Evolutionary conservation across 2,888 invertebrate genomes (phyloP), one percentile per base, ranked within the genome.

Genomic region (Notocelia uddmanniana): DNA sequence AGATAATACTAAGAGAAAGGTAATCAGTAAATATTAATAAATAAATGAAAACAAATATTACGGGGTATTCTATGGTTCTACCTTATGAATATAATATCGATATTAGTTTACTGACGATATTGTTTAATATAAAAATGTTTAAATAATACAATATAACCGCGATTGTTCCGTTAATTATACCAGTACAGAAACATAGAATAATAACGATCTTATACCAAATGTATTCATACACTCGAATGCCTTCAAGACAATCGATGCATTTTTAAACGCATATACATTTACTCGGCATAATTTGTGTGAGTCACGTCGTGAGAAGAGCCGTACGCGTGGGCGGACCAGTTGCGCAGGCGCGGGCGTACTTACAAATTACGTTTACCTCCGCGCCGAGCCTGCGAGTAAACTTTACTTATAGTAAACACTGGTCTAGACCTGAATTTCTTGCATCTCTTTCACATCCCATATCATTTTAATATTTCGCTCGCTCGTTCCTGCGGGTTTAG

Each of bases 331-430:
- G 92, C 83, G 89, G 87, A 75, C 90, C 82, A 75, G 91, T 59
- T 54, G 67, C 69, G 78, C 78, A 72, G 77, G 81, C 83, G 83
- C 83, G 81, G 83, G 81, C 86, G 84, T 80, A 86, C 83, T 81
- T 84, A 89, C 89, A 89, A 89, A 89, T 90, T 89, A 88, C 86
- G 84, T 86, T 87, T 88, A 85, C 88, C 85, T 81, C 84, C 85
- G 83, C 80, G 80, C 80, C 78, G 73, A 64, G 60, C 62, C 68
- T 76, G 77, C 75, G 74, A 73, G 68, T 64, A 66, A 71, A 67
- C 63, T 73, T 48, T 23, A 31, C 67, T 58, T 72, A 57, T 62
- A 55, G 60, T 72, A 72, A 68, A 72, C 67, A 72, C 11, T 54
- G 37, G 45, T 45, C 45, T n/a, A n/a, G 1, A n/a, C n/a, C n/a